phyloP scores from a whole-genome alignment of 2,113 vertebrate species.

The Pterocles burchelli region DNA sequence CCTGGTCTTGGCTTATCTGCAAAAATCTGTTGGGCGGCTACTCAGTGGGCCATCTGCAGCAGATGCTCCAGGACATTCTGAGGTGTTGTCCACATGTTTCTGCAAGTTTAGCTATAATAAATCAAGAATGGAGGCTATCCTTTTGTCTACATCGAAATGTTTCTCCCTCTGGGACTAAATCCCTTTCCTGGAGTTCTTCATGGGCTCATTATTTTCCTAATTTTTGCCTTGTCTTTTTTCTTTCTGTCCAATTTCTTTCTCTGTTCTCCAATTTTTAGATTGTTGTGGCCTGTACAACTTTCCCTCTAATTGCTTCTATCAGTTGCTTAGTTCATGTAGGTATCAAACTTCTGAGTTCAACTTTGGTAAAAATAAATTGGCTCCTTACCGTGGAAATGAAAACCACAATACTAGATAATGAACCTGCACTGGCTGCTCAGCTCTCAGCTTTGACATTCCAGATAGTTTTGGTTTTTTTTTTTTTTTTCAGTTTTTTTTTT shows the following conservation, averaged over 20 bases:
- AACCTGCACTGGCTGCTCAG: not conserved
- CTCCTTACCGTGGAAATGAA: not conserved
- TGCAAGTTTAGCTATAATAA: not conserved
- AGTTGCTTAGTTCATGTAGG: not conserved
- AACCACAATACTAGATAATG: not conserved
- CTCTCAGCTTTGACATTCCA: not conserved
- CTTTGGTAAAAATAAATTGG: conserved; percentile 33
- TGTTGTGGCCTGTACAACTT: not conserved
- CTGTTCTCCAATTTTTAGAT: not conserved
- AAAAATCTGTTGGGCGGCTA: not conserved
- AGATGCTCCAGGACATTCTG: not conserved
- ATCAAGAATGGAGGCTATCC: not conserved
- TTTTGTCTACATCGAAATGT: not conserved
- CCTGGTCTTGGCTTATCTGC: not conserved
- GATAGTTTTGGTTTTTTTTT: not conserved
- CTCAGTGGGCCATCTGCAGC: conserved; percentile 8
- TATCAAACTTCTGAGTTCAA: conserved; percentile 15
- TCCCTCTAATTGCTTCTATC: not conserved
- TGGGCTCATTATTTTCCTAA: not conserved
- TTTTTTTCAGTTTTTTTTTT: not conserved
- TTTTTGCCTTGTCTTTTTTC: not conserved
- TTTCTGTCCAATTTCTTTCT: not conserved
- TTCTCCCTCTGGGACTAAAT: not conserved
- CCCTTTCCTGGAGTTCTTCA: not conserved
- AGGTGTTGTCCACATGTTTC: not conserved